phyloP scores from a whole-genome alignment of 2,797 vertebrate species.

The Stomatorhinus walkeri region DNA sequence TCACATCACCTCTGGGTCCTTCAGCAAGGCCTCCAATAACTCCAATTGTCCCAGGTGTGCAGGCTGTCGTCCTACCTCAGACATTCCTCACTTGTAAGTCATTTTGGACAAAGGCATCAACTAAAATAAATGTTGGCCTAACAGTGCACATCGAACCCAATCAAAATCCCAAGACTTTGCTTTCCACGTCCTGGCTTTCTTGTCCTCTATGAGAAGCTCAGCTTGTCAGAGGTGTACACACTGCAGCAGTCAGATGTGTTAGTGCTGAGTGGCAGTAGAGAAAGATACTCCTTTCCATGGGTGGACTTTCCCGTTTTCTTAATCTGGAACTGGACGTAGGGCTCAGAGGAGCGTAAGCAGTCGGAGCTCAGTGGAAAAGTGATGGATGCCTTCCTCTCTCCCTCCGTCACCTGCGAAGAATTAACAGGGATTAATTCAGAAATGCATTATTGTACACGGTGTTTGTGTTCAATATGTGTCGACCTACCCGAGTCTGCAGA shows the following conservation, averaged over 20 bases:
- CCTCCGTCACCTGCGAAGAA: constrained; percentile 25
- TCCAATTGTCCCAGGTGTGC: neutral
- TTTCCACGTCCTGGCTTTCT: neutral
- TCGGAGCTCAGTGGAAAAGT: constrained; percentile 47
- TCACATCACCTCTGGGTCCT: neutral
- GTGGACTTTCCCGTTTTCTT: constrained; percentile 38
- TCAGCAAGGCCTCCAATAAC: neutral
- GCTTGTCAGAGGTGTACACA: constrained; percentile 58
- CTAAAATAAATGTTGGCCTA: neutral
- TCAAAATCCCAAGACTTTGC: neutral
- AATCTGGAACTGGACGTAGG: constrained; percentile 54
- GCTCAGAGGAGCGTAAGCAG: constrained; percentile 53
- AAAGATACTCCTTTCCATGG: constrained; percentile 42
- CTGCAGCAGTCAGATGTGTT: constrained; percentile 50
- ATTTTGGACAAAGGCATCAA: neutral
- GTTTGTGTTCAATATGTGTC: neutral
- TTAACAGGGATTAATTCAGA: neutral
- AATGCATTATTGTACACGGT: neutral
- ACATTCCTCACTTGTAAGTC: neutral
- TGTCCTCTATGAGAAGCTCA: constrained; percentile 46
- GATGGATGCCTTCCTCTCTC: constrained; percentile 44
- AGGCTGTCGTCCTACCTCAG: neutral
- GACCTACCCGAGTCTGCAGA: constrained; percentile 37
- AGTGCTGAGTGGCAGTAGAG: constrained; percentile 48
- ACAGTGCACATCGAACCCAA: neutral